phyloP scores from a whole-genome alignment of 2,797 vertebrate genomes.

The Trachops cirrhosus region DNA sequence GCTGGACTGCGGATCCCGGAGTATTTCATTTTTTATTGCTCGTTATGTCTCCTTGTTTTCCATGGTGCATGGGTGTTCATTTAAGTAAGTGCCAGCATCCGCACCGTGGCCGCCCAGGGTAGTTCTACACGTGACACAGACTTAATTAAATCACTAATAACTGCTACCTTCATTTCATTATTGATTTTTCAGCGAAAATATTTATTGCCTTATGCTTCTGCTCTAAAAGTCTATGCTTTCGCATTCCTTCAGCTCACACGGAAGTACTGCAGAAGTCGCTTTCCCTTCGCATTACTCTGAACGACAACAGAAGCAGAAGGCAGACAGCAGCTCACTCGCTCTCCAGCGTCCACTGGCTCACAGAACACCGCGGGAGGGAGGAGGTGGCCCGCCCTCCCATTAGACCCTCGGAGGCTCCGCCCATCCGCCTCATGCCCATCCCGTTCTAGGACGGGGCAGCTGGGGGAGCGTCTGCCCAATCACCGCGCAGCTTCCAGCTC shows the following conservation, averaged over 20 bases:
- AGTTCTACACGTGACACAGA: slow-evolving; percentile 67
- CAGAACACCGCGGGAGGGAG: not conserved
- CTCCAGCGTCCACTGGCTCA: not conserved
- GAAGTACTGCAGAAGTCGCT: slow-evolving; percentile 37
- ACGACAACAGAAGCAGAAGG: not conserved
- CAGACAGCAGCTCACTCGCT: not conserved
- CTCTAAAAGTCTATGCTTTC: slow-evolving; percentile 71
- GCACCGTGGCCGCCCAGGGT: slow-evolving; percentile 44
- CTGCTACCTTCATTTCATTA: slow-evolving; percentile 72
- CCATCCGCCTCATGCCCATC: no score
- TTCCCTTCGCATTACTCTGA: not conserved
- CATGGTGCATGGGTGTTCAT: slow-evolving; percentile 59
- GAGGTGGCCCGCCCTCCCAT: not conserved
- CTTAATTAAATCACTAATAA: slow-evolving; percentile 79
- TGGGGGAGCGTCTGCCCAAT: not conserved
- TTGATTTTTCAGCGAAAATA: slow-evolving; percentile 77
- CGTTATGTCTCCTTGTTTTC: slow-evolving; percentile 73
- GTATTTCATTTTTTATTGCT: slow-evolving; percentile 79
- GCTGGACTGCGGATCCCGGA: slow-evolving; percentile 68
- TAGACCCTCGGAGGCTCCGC: no score
- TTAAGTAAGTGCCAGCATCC: slow-evolving; percentile 62
- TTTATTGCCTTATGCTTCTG: slow-evolving; percentile 75
- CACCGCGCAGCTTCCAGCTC: not conserved
- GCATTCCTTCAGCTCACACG: slow-evolving; percentile 35
- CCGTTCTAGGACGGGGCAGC: no score